A percentile compares a stretch with the other conserved stretches of the same genome.
Evolutionary conservation across 2,888 invertebrate species (phyloP).

Genomic region (Meta bourneti): DNA sequence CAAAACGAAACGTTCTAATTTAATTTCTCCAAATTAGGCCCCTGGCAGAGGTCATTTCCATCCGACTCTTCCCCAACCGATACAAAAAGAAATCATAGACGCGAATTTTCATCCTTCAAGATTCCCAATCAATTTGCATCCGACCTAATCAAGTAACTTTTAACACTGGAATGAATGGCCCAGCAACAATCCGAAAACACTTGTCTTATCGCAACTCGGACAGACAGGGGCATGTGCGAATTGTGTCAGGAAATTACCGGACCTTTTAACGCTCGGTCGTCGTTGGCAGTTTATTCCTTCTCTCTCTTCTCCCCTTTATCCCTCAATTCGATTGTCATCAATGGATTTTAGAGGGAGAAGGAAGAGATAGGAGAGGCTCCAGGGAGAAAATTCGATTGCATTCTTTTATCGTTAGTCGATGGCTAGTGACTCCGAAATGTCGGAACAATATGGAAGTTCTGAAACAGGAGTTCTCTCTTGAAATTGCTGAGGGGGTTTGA

Average conservation of each 20-base stretch:
- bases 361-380: background rate
- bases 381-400: background rate
- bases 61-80: too few relatives aligned
- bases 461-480: too few relatives aligned
- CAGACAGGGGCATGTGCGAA: background rate
- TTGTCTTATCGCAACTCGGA: background rate
- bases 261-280: background rate
- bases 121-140: background rate
- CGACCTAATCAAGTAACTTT: background rate
- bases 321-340: background rate
- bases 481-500: too few relatives aligned
- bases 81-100: background rate
- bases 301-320: background rate
- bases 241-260: background rate
- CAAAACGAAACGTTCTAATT: background rate
- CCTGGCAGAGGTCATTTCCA: too few relatives aligned
- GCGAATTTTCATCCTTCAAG: background rate
- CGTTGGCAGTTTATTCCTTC: background rate
- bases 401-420: background rate
- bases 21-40: background rate
- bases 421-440: background rate
- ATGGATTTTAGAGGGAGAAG: background rate
- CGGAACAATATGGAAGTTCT: too few relatives aligned
- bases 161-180: background rate
- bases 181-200: background rate